A percentile compares a stretch with the other conserved stretches of the same genome.
Evolutionary conservation across 2,113 vertebrate genomes (phyloP).

Genomic region (Tonatia bakeri): DNA sequence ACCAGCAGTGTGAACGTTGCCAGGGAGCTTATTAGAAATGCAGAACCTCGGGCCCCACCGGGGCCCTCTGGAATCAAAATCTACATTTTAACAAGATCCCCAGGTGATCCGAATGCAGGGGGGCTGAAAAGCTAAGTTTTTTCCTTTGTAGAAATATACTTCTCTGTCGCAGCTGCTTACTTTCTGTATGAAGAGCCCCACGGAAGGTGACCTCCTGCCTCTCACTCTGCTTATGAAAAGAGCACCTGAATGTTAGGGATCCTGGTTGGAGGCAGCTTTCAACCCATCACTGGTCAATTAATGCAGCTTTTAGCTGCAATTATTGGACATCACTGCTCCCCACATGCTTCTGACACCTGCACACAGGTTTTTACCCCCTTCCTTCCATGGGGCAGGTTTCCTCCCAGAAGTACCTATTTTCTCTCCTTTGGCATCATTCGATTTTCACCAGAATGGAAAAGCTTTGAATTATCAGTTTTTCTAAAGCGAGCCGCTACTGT

Average conservation of each 20-base stretch:
- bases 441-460: constrained; percentile 52
- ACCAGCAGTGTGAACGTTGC: neutral
- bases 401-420: constrained; percentile 52
- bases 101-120: neutral
- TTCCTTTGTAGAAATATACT: constrained; percentile 21
- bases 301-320: constrained; percentile 77
- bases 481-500: constrained; percentile 33
- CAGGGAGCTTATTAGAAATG: neutral
- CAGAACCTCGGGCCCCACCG: neutral
- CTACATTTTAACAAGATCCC: constrained; percentile 11
- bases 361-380: constrained; percentile 56
- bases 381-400: constrained; percentile 48
- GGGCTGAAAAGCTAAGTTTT: neutral
- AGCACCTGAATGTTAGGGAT: constrained; percentile 69
- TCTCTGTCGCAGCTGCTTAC: constrained; percentile 38
- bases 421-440: constrained; percentile 50
- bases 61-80: neutral
- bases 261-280: constrained; percentile 72
- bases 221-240: constrained; percentile 56
- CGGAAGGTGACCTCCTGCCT: constrained; percentile 52
- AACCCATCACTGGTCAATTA: constrained; percentile 76
- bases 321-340: constrained; percentile 71
- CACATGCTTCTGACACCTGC: constrained; percentile 57
- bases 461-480: constrained; percentile 64
- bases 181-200: constrained; percentile 52